A percentile compares a stretch with the other conserved stretches of the same genome.
Evolutionary conservation across 2,113 vertebrate species (phyloP).

Genomic region (Paradoxurus hermaphroditus): DNA sequence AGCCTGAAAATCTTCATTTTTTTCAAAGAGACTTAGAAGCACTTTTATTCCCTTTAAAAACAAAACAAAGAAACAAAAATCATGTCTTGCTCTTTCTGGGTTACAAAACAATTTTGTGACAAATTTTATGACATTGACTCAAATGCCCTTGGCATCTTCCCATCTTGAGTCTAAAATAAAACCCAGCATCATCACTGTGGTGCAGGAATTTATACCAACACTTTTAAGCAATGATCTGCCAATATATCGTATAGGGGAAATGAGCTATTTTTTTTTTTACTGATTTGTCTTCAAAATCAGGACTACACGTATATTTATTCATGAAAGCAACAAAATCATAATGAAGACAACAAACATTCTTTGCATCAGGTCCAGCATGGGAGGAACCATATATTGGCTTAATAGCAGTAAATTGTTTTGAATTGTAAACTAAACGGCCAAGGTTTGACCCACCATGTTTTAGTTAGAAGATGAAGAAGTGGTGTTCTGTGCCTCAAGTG

Average conservation of each 20-base stretch:
- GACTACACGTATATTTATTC: neutral
- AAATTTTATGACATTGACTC: slow-evolving; percentile 32
- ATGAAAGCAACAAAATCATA: neutral
- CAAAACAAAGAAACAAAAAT: neutral
- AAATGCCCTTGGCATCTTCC: slow-evolving; percentile 31
- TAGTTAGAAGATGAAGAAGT: neutral
- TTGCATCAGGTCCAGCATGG: neutral
- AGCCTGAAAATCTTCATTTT: neutral
- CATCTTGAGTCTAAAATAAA: slow-evolving; percentile 20
- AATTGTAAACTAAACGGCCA: neutral
- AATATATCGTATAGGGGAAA: neutral
- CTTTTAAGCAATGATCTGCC: neutral
- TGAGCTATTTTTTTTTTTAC: neutral
- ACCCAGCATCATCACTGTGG: neutral
- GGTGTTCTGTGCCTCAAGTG: neutral
- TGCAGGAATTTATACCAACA: neutral
- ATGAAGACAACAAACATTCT: neutral
- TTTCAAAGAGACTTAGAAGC: neutral
- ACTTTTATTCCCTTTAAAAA: slow-evolving; percentile 5
- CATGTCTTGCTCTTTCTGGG: neutral
- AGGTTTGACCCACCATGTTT: neutral
- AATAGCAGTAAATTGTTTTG: neutral
- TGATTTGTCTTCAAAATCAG: slow-evolving; percentile 13
- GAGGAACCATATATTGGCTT: neutral
- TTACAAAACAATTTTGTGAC: neutral